Base-by-base conservation (phyloP, 2,888 invertebrate genomes). In the Oxytorus armatus region DNA sequence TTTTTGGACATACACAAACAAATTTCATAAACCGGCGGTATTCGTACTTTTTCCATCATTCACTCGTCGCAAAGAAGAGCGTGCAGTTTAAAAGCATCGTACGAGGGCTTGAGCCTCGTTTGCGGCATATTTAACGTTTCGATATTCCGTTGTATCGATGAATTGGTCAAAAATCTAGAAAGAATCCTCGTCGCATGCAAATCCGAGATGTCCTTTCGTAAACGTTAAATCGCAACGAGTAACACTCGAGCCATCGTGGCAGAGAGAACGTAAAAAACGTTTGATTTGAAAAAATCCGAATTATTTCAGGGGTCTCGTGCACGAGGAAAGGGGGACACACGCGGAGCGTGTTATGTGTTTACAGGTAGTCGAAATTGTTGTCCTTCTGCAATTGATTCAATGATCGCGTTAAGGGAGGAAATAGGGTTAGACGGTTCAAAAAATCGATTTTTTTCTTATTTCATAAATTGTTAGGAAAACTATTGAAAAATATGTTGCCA, bases 281-380 rank as follows among this genome's bases (percentile, higher is more conserved):
- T 73, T 69, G 57, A 81, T 66, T 82, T 66, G 53, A 77, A 73
- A 72, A 70, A 75, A 72, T 68, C 73, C 51, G 42, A 68, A 25
- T 47, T 59, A 49, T 51, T 11, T 14, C 49, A 75, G 87, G 88
- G 87, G 88, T 87, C 65, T 86, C 89, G 87, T 90, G 89, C 89
- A 89, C 57, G 73, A 83, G 86, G 85, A 85, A 25, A 65, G 10
- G 1, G 42, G 73, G 79, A 25, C 72, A 77, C 83, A 29, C 65
- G 73, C 36, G 44, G 16, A 5, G 23, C 11, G n/a, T 23, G 14
- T 3, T 11, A 21, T 44, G 16, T 44, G 2, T 53, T 25, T 25
- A 11, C 53, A 1, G 10, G 3, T 8, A 36, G 10, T 4, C 3
- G 5, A 36, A 3, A 36, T 36, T 10, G 36, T 3, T 36, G 36